Percentiles rank a stretch among this genome's conserved stretches.
These are phyloP conservation scores for Thumatha senex DNA, from an alignment of 2,888 invertebrate genomes.

Conservation along the genomic window DNA sequence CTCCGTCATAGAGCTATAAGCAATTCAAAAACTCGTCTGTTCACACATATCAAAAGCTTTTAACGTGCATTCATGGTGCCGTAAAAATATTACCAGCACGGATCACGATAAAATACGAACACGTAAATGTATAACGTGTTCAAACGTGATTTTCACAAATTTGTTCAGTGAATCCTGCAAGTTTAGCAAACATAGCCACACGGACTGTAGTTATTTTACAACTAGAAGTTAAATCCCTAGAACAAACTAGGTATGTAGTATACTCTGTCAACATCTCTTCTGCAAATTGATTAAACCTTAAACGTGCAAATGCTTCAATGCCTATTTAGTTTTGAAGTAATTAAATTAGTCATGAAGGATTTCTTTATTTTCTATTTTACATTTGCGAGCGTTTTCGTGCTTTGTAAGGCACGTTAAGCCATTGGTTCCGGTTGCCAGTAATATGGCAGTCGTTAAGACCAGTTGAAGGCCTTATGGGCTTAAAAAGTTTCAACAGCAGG, in stretches of 20 bases:
- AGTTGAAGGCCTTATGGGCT: too few relatives aligned
- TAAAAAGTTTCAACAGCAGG: too few relatives aligned
- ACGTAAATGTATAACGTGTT: slow-evolving; percentile 48
- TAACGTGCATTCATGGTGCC: slow-evolving; percentile 33
- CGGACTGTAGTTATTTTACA: slow-evolving; percentile 30
- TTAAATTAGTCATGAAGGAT: too few relatives aligned
- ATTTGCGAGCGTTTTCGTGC: too few relatives aligned
- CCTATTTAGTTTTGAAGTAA: too few relatives aligned
- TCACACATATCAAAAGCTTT: slow-evolving; percentile 43
- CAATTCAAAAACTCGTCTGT: slow-evolving; percentile 36
- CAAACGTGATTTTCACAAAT: slow-evolving; percentile 58
- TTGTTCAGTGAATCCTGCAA: slow-evolving; percentile 58
- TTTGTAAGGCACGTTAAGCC: too few relatives aligned
- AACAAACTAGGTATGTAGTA: slow-evolving; percentile 10
- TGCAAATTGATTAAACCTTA: too few relatives aligned
- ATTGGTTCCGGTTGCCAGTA: too few relatives aligned
- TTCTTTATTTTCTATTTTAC: too few relatives aligned
- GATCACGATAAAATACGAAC: slow-evolving; percentile 44
- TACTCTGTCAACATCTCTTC: slow-evolving; percentile 1
- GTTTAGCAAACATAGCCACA: slow-evolving; percentile 42
- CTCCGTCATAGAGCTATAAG: slow-evolving; percentile 17
- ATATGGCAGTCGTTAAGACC: too few relatives aligned
- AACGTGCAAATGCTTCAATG: too few relatives aligned
- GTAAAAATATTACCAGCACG: slow-evolving; percentile 44
- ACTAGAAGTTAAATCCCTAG: slow-evolving; percentile 40